These are phyloP conservation scores for Porites evermanni DNA, from an alignment of 92 coral and sea anemone species.

Conservation along the genomic window DNA sequence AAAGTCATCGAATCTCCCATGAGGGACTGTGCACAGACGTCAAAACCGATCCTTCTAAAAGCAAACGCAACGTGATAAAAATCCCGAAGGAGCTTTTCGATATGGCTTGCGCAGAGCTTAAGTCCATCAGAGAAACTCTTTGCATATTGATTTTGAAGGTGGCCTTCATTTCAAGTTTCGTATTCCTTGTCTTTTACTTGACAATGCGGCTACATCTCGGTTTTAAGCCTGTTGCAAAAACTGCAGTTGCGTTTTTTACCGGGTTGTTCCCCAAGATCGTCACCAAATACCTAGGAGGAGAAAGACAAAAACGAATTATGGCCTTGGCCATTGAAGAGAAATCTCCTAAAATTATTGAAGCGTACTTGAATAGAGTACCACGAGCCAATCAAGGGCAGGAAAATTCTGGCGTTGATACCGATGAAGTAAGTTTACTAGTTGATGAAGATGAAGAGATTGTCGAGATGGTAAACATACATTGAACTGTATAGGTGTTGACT, in stretches of 20 bases:
- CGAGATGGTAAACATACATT: too few species aligned
- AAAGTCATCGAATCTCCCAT: too few species aligned
- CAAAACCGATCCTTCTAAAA: neutral
- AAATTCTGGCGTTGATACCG: too few species aligned
- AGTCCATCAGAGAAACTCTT: slow-evolving; percentile 18
- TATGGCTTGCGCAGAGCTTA: slow-evolving; percentile 27
- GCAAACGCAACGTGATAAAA: neutral
- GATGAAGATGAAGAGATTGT: too few species aligned
- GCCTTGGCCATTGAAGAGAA: slow-evolving; percentile 1
- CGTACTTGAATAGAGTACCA: neutral
- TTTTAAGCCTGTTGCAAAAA: slow-evolving; percentile 5
- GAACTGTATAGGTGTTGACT: too few species aligned
- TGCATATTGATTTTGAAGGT: slow-evolving; percentile 24
- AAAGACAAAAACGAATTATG: neutral
- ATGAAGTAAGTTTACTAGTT: too few species aligned
- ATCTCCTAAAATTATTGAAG: slow-evolving; percentile 1
- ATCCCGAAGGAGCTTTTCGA: slow-evolving; percentile 42
- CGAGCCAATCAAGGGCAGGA: too few species aligned
- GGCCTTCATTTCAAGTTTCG: neutral
- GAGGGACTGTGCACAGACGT: neutral
- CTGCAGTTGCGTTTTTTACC: slow-evolving; percentile 10
- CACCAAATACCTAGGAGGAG: slow-evolving; percentile 11
- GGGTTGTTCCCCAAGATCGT: slow-evolving; percentile 37
- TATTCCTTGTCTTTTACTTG: slow-evolving; percentile 9
- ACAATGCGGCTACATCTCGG: neutral